Conservation (phyloP, 2,888 invertebrate species). For the Reticulitermes lucifugus region DNA sequence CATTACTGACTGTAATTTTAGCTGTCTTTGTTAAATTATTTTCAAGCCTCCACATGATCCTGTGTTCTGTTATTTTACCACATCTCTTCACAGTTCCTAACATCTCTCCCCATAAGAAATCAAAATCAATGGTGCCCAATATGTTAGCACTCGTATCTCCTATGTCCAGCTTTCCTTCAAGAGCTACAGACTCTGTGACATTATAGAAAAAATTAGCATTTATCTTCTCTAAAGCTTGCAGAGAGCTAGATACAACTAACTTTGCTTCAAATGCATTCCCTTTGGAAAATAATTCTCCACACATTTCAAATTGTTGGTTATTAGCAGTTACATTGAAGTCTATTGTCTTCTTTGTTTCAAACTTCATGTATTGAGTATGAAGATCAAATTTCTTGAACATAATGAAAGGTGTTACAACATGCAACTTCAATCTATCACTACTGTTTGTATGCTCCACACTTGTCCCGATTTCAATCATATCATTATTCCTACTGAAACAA, state of each 20-base stretch:
- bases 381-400: neutral
- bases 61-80: neutral
- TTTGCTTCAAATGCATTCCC: neutral
- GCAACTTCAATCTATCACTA: neutral
- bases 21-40: conserved; percentile 42
- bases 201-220: neutral
- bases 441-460: neutral
- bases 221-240: neutral
- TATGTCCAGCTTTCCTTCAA: conserved; percentile 5
- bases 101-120: conserved; percentile 38
- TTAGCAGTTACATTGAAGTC: neutral
- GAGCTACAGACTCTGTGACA: neutral
- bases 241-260: neutral
- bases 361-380: neutral
- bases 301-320: neutral
- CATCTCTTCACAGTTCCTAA: conserved; percentile 25
- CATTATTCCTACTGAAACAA: conserved; percentile 1
- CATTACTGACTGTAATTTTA: conserved; percentile 40
- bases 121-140: conserved; percentile 44
- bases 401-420: conserved; percentile 10
- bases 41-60: conserved; percentile 41
- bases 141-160: neutral
- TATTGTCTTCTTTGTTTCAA: neutral
- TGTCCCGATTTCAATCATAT: conserved; percentile 1
- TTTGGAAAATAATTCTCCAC: neutral